Evolutionary conservation across 2,113 vertebrate genomes (phyloP).

Genomic region (Burhinus bistriatus): DNA sequence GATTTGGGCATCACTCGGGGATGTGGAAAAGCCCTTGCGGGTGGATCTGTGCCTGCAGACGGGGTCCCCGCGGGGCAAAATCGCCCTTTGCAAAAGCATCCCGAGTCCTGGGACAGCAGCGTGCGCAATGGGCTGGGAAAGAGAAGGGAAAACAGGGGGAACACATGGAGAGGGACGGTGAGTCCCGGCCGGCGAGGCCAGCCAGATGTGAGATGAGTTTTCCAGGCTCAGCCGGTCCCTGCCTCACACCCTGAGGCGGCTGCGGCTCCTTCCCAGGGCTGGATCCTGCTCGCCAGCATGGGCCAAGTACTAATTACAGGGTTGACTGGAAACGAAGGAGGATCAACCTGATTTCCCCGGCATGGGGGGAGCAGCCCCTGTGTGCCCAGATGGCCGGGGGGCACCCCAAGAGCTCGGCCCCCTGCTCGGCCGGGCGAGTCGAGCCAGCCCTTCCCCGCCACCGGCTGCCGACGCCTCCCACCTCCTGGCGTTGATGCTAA

Average conservation of each 20-base stretch:
- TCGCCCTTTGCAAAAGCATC: not conserved
- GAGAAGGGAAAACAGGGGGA: not conserved
- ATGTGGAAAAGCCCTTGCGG: not conserved
- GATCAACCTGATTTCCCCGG: not conserved
- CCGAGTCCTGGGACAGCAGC: fast-evolving
- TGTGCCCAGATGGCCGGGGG: not conserved
- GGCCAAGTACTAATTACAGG: not conserved
- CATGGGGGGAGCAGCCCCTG: not conserved
- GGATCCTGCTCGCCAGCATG: not conserved
- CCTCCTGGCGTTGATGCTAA: not conserved
- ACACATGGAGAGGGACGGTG: fast-evolving
- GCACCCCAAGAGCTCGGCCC: not conserved
- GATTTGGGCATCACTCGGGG: not conserved
- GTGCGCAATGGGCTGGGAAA: not conserved
- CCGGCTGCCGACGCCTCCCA: not conserved
- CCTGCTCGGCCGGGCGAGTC: not conserved
- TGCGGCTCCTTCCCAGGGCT: not conserved
- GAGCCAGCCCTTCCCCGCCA: not conserved
- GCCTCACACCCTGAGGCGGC: not conserved
- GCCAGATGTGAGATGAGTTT: not conserved
- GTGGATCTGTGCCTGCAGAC: fast-evolving
- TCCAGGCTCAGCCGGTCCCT: not conserved
- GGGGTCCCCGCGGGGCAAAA: fast-evolving
- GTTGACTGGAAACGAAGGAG: not conserved
- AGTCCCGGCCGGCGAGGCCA: fast-evolving